Conservation (phyloP, 1,140 invertebrate species). For the Ectropis grisescens region DNA sequence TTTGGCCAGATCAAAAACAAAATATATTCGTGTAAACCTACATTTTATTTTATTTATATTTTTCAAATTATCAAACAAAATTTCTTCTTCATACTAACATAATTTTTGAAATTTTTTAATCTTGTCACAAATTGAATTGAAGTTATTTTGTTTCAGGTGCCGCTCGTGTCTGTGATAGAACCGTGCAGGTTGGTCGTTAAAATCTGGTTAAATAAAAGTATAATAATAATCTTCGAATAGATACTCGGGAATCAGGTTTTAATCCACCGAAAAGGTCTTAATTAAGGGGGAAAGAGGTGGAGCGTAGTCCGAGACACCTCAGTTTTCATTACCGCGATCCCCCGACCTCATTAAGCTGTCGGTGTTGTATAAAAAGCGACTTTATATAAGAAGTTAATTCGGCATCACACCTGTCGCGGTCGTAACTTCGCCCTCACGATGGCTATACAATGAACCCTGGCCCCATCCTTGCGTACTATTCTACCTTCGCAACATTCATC, state of each 20-base stretch:
- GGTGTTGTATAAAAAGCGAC: constrained; percentile 53
- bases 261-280: constrained; percentile 26
- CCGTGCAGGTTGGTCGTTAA: constrained; percentile 33
- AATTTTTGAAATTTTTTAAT: constrained; percentile 13
- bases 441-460: constrained; percentile 58
- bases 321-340: constrained; percentile 43
- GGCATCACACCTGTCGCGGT: constrained; percentile 61
- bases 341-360: constrained; percentile 45
- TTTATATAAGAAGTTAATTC: constrained; percentile 65
- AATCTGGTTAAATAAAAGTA: constrained; percentile 10
- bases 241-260: constrained; percentile 14
- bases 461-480: constrained; percentile 36
- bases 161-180: constrained; percentile 9
- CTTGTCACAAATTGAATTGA: too few relatives aligned
- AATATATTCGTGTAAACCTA: too few relatives aligned
- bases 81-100: too few relatives aligned
- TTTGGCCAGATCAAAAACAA: too few relatives aligned
- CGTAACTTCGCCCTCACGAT: constrained; percentile 57
- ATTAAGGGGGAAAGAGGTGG: constrained; percentile 25
- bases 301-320: constrained; percentile 29
- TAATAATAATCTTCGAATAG: constrained; percentile 7
- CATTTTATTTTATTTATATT: too few relatives aligned
- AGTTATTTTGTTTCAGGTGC: constrained; percentile 45
- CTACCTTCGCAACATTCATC: constrained; percentile 29
- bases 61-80: constrained; percentile 14